Conservation (phyloP, 2,797 vertebrate species). For the Luscinia megarhynchos region DNA sequence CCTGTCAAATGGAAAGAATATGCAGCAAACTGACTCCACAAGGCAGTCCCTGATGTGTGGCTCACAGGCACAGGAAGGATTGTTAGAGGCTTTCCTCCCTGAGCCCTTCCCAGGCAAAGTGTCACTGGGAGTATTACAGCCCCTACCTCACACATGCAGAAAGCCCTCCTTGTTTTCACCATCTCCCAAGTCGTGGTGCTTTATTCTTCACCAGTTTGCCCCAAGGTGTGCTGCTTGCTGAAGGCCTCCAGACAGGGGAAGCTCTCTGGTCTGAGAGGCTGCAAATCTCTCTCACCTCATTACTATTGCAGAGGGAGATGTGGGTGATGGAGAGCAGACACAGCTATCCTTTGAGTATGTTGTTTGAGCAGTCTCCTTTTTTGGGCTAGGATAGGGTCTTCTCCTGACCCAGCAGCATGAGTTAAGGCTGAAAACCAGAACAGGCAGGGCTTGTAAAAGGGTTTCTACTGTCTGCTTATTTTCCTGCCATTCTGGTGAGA, state of each 20-base stretch:
- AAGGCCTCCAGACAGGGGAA: background rate
- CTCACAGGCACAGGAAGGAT: background rate
- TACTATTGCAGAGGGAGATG: slow-evolving; percentile 13
- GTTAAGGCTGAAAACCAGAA: background rate
- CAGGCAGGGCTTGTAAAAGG: background rate
- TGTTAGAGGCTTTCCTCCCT: background rate
- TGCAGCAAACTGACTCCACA: background rate
- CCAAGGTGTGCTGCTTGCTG: background rate
- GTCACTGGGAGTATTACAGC: background rate
- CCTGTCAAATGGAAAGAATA: background rate
- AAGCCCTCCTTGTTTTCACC: background rate
- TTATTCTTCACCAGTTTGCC: background rate
- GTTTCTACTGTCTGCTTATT: background rate
- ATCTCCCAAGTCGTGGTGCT: background rate
- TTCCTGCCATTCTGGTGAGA: background rate
- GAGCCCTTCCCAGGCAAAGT: background rate
- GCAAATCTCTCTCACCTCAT: slow-evolving; percentile 61
- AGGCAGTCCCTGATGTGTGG: background rate
- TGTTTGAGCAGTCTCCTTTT: slow-evolving; percentile 46
- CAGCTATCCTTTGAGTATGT: slow-evolving; percentile 1
- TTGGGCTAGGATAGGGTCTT: slow-evolving; percentile 1
- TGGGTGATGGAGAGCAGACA: slow-evolving; percentile 44
- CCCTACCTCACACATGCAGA: background rate
- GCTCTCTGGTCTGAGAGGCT: background rate
- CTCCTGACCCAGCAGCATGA: background rate